Percentiles rank a stretch among this genome's conserved stretches.
Evolutionary conservation across 2,113 vertebrate species (phyloP).

Genomic region (Caranx ignobilis): DNA sequence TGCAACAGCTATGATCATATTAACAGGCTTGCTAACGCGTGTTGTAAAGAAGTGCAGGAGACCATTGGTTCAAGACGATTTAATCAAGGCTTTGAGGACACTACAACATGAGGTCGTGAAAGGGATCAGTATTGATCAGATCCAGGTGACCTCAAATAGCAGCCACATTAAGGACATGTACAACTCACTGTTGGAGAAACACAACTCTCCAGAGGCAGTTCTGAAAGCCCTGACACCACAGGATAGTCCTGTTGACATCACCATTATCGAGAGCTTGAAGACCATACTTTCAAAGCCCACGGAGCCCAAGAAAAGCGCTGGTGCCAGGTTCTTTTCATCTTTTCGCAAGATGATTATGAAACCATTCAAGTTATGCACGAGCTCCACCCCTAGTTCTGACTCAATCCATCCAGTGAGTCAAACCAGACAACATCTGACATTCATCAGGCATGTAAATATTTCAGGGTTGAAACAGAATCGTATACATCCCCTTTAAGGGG

Average conservation of each 20-base stretch:
- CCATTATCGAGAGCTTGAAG: not conserved
- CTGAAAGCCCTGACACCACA: not conserved
- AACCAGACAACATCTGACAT: too few species aligned
- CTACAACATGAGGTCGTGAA: not conserved
- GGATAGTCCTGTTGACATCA: not conserved
- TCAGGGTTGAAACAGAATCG: too few species aligned
- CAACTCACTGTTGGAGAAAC: not conserved
- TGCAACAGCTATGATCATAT: too few species aligned
- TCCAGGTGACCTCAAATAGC: not conserved
- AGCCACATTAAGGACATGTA: not conserved
- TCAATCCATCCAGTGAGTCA: too few species aligned
- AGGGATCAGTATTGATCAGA: not conserved
- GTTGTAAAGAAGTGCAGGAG: not conserved
- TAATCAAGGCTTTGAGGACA: not conserved
- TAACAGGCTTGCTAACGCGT: not conserved
- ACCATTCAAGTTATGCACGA: not conserved
- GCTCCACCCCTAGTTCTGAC: too few species aligned
- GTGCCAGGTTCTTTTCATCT: not conserved
- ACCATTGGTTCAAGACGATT: not conserved
- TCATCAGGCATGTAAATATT: too few species aligned
- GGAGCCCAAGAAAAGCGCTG: not conserved
- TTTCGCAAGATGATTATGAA: not conserved
- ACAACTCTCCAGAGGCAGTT: not conserved
- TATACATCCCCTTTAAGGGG: too few species aligned
- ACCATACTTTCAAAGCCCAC: not conserved